Base-by-base conservation (phyloP, 2,888 invertebrate genomes). In the Ypsolopha scabrella region DNA sequence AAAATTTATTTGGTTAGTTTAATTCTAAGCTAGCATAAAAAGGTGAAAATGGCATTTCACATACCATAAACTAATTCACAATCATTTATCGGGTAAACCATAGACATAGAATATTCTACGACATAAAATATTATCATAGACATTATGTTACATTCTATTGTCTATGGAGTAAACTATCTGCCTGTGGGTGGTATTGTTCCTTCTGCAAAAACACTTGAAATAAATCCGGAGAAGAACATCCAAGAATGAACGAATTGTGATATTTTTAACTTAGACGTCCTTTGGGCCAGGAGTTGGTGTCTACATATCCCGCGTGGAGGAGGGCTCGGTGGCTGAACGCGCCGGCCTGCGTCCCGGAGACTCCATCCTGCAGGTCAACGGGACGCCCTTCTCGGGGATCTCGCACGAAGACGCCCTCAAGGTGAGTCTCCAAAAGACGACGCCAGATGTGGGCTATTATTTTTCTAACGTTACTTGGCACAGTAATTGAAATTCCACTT, bases 301-400 rank as follows among this genome's bases (percentile, higher is more conserved):
- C 71, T 96, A 95, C 88, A 95, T 96, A 81, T 96, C 95, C 67
- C 89, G 95, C 67, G 94, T 96, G 65, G 95, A 96, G 76, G 95
- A 95, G 67, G 94, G 94, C 58, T 95, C 95, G 65, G 93, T 95
- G 62, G 95, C 96, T 58, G 95, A 96, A 79, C 90, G 94, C 60
- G 93, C 94, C 56, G 96, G 96, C 58, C 88, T 96, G 59, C 90
- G 94, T 68, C 94, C 95, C 58, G 97, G 97, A 58, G 97, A 97
- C 88, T 95, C 97, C 75, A 97, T 97, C 73, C 88, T 97, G 67
- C 96, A 96, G 82, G 97, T 97, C 60, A 97, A 97, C 82, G 97
- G 96, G 56, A 94, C 94, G 55, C 96, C 96, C 58, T 97, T 97
- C 83, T 94, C 94, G 52, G 95, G 94, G 68, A 95, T 97, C 73